A percentile compares a stretch with the other conserved stretches of the same genome.
phyloP scores from a whole-genome alignment of 2,888 invertebrate species.

The Meloe dianella region DNA sequence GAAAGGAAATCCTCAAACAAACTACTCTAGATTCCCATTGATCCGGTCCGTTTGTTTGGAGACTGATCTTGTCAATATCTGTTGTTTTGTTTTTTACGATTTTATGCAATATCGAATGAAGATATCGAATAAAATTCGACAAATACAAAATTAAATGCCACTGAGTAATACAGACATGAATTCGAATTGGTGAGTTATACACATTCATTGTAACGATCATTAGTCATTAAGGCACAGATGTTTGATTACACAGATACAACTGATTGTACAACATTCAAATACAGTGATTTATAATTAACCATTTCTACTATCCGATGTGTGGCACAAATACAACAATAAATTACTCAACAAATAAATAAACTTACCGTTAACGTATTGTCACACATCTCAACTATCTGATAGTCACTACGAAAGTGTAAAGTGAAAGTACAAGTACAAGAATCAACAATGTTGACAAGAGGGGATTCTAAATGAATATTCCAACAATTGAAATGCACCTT shows the following conservation, averaged over 20 bases:
- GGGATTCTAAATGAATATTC: background rate
- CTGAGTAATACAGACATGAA: background rate
- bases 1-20: background rate
- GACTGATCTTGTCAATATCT: background rate
- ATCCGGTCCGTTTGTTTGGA: background rate
- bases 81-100: background rate
- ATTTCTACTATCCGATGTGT: background rate
- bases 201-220: background rate
- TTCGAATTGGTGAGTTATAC: background rate
- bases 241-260: slow-evolving; percentile 5
- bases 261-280: background rate
- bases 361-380: background rate
- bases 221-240: background rate
- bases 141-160: background rate
- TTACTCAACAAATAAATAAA: background rate
- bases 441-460: background rate
- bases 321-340: background rate
- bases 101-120: background rate
- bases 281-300: slow-evolving; percentile 3
- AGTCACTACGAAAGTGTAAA: slow-evolving; percentile 38
- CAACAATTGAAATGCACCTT: background rate
- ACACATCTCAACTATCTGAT: slow-evolving; percentile 32
- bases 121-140: background rate
- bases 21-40: background rate
- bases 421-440: slow-evolving; percentile 36